Conservation (phyloP, 1,140 invertebrate species). For the Venturia canescens region DNA sequence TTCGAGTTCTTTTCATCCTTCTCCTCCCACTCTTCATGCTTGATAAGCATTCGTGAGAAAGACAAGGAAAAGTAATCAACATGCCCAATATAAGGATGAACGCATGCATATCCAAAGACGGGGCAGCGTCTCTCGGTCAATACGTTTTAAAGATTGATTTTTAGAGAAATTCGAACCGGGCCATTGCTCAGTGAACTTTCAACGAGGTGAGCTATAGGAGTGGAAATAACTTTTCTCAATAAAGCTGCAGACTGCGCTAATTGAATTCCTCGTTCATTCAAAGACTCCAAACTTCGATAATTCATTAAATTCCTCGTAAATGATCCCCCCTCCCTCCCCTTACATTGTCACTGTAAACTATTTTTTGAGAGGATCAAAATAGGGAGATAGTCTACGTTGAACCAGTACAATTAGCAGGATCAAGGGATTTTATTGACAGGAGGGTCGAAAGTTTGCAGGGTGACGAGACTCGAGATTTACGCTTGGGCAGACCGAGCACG, state of each 20-base stretch:
- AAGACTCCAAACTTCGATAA: too few relatives aligned
- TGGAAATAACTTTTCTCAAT: too few relatives aligned
- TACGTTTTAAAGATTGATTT: too few relatives aligned
- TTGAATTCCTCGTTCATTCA: too few relatives aligned
- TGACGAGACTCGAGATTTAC: slow-evolving; percentile 51
- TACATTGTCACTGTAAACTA: too few relatives aligned
- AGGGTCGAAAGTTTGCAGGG: slow-evolving; percentile 31
- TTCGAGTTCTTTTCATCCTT: slow-evolving; percentile 1
- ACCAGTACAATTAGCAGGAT: not conserved
- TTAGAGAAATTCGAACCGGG: slow-evolving; percentile 7
- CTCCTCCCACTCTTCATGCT: slow-evolving; percentile 39
- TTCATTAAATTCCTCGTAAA: too few relatives aligned
- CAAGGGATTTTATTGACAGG: slow-evolving; percentile 6
- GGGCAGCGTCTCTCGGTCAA: too few relatives aligned
- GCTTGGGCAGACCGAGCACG: slow-evolving; percentile 49
- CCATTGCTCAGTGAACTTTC: not conserved
- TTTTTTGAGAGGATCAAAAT: not conserved
- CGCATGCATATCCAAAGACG: not conserved
- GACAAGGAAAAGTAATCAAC: slow-evolving; percentile 49
- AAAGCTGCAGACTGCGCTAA: too few relatives aligned
- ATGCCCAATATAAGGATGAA: not conserved
- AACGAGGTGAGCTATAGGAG: too few relatives aligned
- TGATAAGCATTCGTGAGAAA: slow-evolving; percentile 57
- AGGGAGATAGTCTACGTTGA: not conserved
- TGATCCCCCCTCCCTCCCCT: too few relatives aligned